Evolutionary conservation across 2,888 invertebrate genomes (phyloP).

Genomic region (Drosophila barbarae): DNA sequence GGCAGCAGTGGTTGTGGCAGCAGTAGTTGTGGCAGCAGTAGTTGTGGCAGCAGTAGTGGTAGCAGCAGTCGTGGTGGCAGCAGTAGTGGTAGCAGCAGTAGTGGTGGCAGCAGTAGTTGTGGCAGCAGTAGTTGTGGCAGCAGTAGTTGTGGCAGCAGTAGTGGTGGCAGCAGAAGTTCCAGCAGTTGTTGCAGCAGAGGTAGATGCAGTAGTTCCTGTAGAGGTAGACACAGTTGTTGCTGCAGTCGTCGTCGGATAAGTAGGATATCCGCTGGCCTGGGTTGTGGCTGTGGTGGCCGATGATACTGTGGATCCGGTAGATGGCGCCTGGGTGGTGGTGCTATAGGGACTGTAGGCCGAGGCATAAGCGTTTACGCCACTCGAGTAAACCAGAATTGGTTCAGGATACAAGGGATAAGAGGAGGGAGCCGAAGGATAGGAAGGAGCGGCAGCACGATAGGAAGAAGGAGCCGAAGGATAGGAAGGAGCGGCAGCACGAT

Average conservation of each 20-base stretch:
- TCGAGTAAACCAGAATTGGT: not conserved
- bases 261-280: conserved; percentile 3
- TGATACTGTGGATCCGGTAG: conserved; percentile 1
- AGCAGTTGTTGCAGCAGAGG: not conserved
- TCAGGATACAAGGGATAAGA: not conserved
- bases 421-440: not conserved
- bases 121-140: not conserved
- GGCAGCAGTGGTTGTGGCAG: not conserved
- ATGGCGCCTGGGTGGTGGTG: conserved; percentile 13
- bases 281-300: conserved; percentile 3
- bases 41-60: not conserved
- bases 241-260: not conserved
- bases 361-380: conserved; percentile 16
- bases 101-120: not conserved
- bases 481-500: not conserved
- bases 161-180: not conserved
- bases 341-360: conserved; percentile 8
- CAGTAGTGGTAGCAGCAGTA: not conserved
- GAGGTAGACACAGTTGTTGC: not conserved
- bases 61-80: not conserved
- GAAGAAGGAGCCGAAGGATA: not conserved
- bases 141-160: not conserved
- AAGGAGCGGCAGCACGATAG: not conserved
- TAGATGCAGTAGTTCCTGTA: not conserved
- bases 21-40: not conserved